Percentiles rank a stretch among this genome's conserved stretches.
Conservation (phyloP, 1,140 invertebrate genomes). For the Drosophila rufa region DNA sequence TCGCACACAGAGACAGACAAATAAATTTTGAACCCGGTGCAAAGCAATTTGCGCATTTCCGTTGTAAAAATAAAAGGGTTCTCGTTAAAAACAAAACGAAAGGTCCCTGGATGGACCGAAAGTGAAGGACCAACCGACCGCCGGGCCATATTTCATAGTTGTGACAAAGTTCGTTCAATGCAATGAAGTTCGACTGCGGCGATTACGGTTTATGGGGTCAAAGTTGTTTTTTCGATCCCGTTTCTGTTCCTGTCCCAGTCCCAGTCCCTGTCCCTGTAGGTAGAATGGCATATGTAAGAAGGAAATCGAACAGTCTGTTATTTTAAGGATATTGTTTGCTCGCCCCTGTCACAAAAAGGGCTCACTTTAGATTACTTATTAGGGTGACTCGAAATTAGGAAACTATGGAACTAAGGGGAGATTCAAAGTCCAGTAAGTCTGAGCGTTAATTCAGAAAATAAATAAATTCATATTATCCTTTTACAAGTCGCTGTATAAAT, state of each 20-base stretch:
- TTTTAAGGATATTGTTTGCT: constrained; percentile 1
- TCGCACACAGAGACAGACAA: constrained; percentile 32
- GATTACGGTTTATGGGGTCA: constrained; percentile 22
- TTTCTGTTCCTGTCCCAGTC: not conserved
- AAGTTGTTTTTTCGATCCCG: not conserved
- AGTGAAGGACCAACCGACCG: constrained; percentile 40
- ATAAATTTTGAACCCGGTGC: constrained; percentile 75
- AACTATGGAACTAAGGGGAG: no score
- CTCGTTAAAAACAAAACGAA: constrained; percentile 79
- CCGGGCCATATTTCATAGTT: constrained; percentile 69
- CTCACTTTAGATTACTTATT: not conserved
- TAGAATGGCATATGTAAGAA: constrained; percentile 1
- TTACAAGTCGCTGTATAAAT: not conserved
- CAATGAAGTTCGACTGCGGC: constrained; percentile 59
- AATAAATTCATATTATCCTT: not conserved
- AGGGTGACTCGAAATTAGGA: not conserved
- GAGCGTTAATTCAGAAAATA: not conserved
- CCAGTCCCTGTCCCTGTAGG: not conserved
- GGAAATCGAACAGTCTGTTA: constrained; percentile 27
- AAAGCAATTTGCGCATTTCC: constrained; percentile 83
- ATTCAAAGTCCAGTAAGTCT: not conserved
- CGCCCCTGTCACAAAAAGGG: not conserved
- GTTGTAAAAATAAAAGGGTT: constrained; percentile 78
- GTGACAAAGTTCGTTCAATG: constrained; percentile 70
- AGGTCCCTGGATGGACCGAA: constrained; percentile 41